A percentile compares a stretch with the other conserved stretches of the same genome.
Evolutionary conservation across 2,888 invertebrate genomes (phyloP).

Genomic region (Eumerus sabulonum): DNA sequence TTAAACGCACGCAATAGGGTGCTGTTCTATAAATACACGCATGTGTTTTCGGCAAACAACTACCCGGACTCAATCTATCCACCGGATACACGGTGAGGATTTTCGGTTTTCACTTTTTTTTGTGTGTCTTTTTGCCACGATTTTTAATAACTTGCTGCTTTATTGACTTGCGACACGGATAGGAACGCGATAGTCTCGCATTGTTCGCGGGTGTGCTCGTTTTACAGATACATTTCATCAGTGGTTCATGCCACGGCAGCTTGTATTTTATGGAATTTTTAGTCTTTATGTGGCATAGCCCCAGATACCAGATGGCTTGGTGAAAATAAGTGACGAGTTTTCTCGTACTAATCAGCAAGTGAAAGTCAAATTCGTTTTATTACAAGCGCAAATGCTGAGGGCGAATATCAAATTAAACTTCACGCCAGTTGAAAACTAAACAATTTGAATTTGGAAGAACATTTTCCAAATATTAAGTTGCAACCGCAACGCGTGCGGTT

Average conservation of each 20-base stretch:
- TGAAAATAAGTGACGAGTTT: too few species aligned
- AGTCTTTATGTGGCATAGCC: not conserved
- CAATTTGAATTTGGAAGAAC: conserved; percentile 34
- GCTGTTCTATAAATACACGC: conserved; percentile 4
- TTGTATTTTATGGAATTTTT: conserved; percentile 11
- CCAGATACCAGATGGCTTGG: not conserved
- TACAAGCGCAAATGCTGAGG: conserved; percentile 36
- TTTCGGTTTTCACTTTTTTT: not conserved
- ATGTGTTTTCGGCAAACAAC: not conserved
- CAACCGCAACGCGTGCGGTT: conserved; percentile 3
- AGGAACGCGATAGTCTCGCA: conserved; percentile 2
- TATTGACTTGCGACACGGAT: conserved; percentile 25
- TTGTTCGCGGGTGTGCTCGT: conserved; percentile 5
- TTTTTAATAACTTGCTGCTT: conserved; percentile 45
- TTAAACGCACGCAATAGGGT: conserved; percentile 34
- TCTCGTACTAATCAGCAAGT: conserved; percentile 2
- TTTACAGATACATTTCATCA: conserved; percentile 14
- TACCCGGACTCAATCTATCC: not conserved
- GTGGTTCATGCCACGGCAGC: conserved; percentile 34
- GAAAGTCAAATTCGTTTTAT: conserved; percentile 45
- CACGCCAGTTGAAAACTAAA: conserved; percentile 37
- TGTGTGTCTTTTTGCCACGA: too few species aligned
- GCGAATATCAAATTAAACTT: conserved; percentile 53
- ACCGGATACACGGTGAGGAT: not conserved
- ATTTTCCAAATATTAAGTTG: conserved; percentile 7